Base-by-base conservation (phyloP, 2,888 invertebrate species). In the Syrista parreyssii region DNA sequence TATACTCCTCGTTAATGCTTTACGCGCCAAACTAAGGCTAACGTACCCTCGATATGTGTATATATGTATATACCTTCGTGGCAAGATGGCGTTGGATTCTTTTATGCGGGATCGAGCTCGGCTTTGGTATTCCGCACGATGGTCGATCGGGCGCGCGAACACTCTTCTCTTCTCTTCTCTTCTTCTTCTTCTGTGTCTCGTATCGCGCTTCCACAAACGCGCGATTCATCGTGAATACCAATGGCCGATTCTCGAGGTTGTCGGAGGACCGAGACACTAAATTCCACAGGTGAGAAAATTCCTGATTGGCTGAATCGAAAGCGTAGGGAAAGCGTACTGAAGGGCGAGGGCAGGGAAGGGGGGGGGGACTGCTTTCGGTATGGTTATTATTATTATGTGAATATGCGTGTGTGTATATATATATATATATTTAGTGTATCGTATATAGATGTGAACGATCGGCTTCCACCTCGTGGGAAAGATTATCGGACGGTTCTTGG, bases 401-500 rank as follows among this genome's bases (percentile, higher is more conserved):
- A n/a, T n/a, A n/a, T n/a, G n/a, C n/a, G n/a, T n/a, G n/a, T 36
- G 0, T 12, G 12, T 15, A 36, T 36, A 36, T 36, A 40, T 55
- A 55, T 15, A 36, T 40, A 55, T 55, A 55, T 55, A 55, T 55
- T 23, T 55, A 55, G 55, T 6, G 55, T 55, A 15, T 2, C 2
- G 55, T 6, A 23, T 55, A 55, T 55, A 23, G 55, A 9, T 23
- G 55, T 23, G 55, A 55, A 23, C 23, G 55, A 55, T 55, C 55
- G 55, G 55, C 55, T 6, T 55, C 23, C 55, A 55, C 23, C 55
- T 71, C 71, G 71, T 71, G 71, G 33, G 71, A 71, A 71, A 71
- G 71, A 71, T 71, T 71, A 32, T 55, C 23, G 23, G 23, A 55
- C 55, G 55, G 9, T 23, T 80, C 84, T 75, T 85, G 81, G 79